A percentile compares a stretch with the other conserved stretches of the same genome.
Conservation (phyloP, 1,140 invertebrate genomes). For the Anastrepha obliqua region DNA sequence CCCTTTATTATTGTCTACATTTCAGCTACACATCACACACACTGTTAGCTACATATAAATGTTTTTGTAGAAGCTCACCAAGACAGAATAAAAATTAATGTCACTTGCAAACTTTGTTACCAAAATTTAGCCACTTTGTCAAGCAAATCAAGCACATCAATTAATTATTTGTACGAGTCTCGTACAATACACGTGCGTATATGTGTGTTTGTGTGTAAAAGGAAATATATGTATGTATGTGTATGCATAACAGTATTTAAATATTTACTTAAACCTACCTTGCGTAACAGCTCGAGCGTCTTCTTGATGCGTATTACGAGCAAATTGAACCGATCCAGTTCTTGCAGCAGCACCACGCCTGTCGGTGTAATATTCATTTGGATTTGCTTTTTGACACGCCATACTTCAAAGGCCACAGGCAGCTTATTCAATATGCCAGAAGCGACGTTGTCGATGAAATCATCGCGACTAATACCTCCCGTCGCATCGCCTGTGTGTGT, state of each 20-base stretch:
- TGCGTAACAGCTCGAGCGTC: conserved; percentile 83
- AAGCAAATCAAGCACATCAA: background rate
- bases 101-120: background rate
- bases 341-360: conserved; percentile 90
- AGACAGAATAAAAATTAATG: background rate
- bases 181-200: background rate
- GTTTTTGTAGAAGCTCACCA: background rate
- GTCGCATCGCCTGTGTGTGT: conserved; percentile 70
- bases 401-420: conserved; percentile 84
- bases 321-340: conserved; percentile 90
- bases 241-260: background rate
- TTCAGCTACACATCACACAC: too few species aligned
- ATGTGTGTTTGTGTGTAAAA: background rate
- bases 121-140: background rate
- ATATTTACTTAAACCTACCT: conserved; percentile 74
- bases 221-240: background rate
- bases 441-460: conserved; percentile 88
- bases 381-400: conserved; percentile 85
- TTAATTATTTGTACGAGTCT: background rate
- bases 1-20: background rate
- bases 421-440: conserved; percentile 85
- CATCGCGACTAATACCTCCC: conserved; percentile 82
- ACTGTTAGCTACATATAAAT: background rate
- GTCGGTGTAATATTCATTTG: conserved; percentile 86
- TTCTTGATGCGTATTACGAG: conserved; percentile 83